A percentile compares a stretch with the other conserved stretches of the same genome.
Evolutionary conservation across 1,140 invertebrate genomes (phyloP).

Genomic region (Saccostrea cuccullata): DNA sequence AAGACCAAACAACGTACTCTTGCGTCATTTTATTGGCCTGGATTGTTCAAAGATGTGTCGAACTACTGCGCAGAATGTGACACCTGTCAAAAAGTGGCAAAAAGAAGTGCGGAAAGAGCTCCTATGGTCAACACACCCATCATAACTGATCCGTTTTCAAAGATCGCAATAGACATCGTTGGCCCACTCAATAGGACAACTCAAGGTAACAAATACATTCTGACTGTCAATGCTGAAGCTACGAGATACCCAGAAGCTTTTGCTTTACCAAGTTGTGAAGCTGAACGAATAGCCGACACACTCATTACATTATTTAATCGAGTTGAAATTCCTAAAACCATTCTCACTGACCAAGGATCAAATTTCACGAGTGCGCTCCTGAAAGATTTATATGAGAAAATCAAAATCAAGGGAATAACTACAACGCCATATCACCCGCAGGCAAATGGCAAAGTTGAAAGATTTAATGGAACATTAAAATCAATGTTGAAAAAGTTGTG

Average conservation of each 20-base stretch:
- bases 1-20: slow-evolving; percentile 47
- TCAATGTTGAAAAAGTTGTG: slow-evolving; percentile 49
- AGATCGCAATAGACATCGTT: slow-evolving; percentile 48
- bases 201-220: slow-evolving; percentile 65
- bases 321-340: slow-evolving; percentile 74
- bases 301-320: slow-evolving; percentile 56
- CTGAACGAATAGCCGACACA: slow-evolving; percentile 41
- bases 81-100: slow-evolving; percentile 43
- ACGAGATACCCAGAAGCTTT: slow-evolving; percentile 65
- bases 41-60: slow-evolving; percentile 18
- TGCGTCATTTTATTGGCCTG: not conserved
- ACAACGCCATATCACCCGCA: too few species aligned
- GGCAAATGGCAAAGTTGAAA: slow-evolving; percentile 58
- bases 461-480: slow-evolving; percentile 60
- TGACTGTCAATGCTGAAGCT: slow-evolving; percentile 67
- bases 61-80: slow-evolving; percentile 41
- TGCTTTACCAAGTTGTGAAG: slow-evolving; percentile 57
- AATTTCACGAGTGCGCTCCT: slow-evolving; percentile 59
- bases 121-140: slow-evolving; percentile 40
- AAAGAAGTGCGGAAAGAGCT: not conserved
- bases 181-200: slow-evolving; percentile 39
- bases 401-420: too few species aligned
- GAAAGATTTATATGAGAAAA: too few species aligned
- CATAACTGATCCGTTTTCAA: slow-evolving; percentile 39
- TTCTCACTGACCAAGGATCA: slow-evolving; percentile 75